A percentile compares a stretch with the other conserved stretches of the same genome.
phyloP scores from a whole-genome alignment of 2,113 vertebrate genomes.

The Epinephelus cyanopodus region DNA sequence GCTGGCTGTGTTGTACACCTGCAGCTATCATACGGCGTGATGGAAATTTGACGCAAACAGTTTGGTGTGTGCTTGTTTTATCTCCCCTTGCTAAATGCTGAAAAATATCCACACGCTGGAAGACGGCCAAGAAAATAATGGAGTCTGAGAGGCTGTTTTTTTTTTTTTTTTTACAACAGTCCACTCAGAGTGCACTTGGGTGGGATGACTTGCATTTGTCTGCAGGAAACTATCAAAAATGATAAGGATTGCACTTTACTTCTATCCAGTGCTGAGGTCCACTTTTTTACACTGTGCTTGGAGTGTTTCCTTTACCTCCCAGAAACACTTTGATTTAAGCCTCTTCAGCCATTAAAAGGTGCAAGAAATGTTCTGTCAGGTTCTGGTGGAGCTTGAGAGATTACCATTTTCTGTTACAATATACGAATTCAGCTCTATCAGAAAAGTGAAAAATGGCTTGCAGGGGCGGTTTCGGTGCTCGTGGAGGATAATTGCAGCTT shows the following conservation, averaged over 20 bases:
- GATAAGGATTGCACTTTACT: constrained; percentile 67
- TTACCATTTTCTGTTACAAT: constrained; percentile 20
- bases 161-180: constrained; percentile 24
- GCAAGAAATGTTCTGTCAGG: neutral
- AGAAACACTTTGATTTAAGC: constrained; percentile 42
- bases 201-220: constrained; percentile 71
- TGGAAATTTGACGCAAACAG: constrained; percentile 54
- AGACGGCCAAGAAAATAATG: constrained; percentile 65
- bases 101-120: constrained; percentile 58
- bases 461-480: neutral
- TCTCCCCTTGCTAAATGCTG: constrained; percentile 57
- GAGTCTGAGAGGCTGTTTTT: constrained; percentile 52
- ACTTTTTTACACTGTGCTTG: constrained; percentile 13
- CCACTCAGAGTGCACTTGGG: constrained; percentile 64
- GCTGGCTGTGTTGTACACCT: constrained; percentile 64
- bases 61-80: constrained; percentile 61
- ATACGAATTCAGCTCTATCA: constrained; percentile 16
- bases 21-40: constrained; percentile 61
- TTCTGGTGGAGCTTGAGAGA: neutral
- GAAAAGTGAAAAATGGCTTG: constrained; percentile 21
- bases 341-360: constrained; percentile 5
- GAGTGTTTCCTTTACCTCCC: constrained; percentile 4
- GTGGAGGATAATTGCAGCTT: constrained; percentile 44
- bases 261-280: constrained; percentile 26
- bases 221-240: constrained; percentile 67